Base-by-base conservation (phyloP, 2,113 vertebrate genomes). In the Gambusia holbrooki region DNA sequence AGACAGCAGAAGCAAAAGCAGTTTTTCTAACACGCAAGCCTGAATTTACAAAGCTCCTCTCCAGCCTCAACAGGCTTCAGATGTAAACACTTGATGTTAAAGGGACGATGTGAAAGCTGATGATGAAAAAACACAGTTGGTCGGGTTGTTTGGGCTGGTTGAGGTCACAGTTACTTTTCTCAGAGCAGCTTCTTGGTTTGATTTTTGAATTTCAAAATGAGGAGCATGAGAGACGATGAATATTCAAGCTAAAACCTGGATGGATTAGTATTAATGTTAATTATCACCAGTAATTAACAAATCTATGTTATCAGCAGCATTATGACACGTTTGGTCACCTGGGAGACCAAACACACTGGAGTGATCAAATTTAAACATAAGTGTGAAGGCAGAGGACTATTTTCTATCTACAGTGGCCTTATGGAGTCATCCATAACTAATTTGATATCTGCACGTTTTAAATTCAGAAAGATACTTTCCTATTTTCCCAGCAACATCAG, bases 141-240 rank as follows among this genome's bases (percentile, higher is more conserved):
- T 65, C 62, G 81, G 90, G 86, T 88, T 85, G 90, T 87, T 84
- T 80, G 79, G 60, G 66, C 87, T 71, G 86, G 69, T 62, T 75
- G 76, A 91, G 82, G 80, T 90, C 88, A 84, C 85, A 82, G 70
- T 73, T 72, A 82, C 75, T 48, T 51, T 19, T 48, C 22, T 69
- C 15, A 1, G 80, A 87, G 88, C 84, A 81, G 81, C 88, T 73
- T 86, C 77, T 64, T 63, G 15, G 66, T 11, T 66, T 58, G 6
- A 74, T 80, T n/a, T 58, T 58, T 58, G 51, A n/a, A 25, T n/a
- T n/a, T 76, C 0, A 70, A 58, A 7, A 17, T 48, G 17, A 19
- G 17, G 45, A 48, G 14, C 4, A 48, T 48, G 45, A 25, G 67
- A 35, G 40, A 17, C 37, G 14, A 65, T 17, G 17, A 71, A 69